Percentiles rank a stretch among this genome's conserved stretches.
Conservation (phyloP, 2,888 invertebrate genomes). For the Sarcophaga rosellei region DNA sequence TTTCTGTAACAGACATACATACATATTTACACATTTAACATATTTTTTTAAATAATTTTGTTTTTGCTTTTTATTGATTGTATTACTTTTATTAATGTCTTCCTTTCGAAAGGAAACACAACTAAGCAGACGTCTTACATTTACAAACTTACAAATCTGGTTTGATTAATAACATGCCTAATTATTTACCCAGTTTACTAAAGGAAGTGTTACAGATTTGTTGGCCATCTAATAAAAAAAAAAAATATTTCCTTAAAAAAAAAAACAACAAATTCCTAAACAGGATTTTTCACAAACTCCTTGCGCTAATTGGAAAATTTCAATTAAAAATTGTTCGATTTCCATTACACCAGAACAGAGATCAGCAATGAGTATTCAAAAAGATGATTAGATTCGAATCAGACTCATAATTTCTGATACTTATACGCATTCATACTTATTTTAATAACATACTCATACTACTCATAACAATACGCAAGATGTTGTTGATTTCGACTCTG, state of each 20-base stretch:
- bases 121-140: slow-evolving; percentile 38
- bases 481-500: too few relatives aligned
- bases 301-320: too few relatives aligned
- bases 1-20: slow-evolving; percentile 5
- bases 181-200: slow-evolving; percentile 13
- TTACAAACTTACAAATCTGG: slow-evolving; percentile 16
- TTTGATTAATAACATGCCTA: slow-evolving; percentile 15
- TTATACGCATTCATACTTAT: too few relatives aligned
- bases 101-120: slow-evolving; percentile 38
- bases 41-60: slow-evolving; percentile 44
- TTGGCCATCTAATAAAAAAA: neutral
- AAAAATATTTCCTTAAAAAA: neutral
- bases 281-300: too few relatives aligned
- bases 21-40: too few relatives aligned
- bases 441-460: too few relatives aligned
- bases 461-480: too few relatives aligned
- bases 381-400: too few relatives aligned
- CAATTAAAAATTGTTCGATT: too few relatives aligned
- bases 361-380: too few relatives aligned
- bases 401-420: too few relatives aligned
- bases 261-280: neutral
- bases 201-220: slow-evolving; percentile 27
- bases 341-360: too few relatives aligned
- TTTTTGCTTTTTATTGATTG: neutral
- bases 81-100: slow-evolving; percentile 35